phyloP scores from a whole-genome alignment of 2,797 vertebrate genomes.

The Helarctos malayanus region DNA sequence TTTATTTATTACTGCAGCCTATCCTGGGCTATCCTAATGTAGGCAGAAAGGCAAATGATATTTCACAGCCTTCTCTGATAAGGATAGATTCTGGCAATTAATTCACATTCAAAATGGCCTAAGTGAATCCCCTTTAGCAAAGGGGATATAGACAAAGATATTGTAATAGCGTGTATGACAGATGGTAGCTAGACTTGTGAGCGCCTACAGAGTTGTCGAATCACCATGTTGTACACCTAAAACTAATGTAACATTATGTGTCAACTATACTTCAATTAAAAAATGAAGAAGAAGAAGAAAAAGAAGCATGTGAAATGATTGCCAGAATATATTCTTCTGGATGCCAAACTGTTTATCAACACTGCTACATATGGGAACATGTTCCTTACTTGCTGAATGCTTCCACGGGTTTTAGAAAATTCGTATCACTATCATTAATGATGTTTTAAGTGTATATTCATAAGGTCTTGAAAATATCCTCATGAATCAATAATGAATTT shows the following conservation, averaged over 20 bases:
- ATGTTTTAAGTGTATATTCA: neutral
- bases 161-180: neutral
- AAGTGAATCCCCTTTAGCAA: neutral
- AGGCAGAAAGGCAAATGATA: neutral
- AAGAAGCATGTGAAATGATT: slow-evolving; percentile 26
- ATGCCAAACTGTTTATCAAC: slow-evolving; percentile 32
- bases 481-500: neutral
- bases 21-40: neutral
- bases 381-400: neutral
- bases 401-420: neutral
- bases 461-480: slow-evolving; percentile 47
- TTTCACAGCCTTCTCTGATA: neutral
- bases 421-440: neutral
- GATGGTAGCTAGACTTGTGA: neutral
- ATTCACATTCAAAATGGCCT: neutral
- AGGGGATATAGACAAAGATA: neutral
- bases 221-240: neutral
- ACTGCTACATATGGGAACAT: neutral
- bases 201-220: neutral
- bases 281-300: neutral
- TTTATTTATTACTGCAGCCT: neutral
- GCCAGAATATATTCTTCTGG: neutral
- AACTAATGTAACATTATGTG: neutral
- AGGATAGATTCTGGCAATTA: neutral
- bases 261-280: neutral